These are phyloP conservation scores for Andinoacara biseriatus DNA, from an alignment of 2,113 vertebrate genomes.

Conservation along the genomic window DNA sequence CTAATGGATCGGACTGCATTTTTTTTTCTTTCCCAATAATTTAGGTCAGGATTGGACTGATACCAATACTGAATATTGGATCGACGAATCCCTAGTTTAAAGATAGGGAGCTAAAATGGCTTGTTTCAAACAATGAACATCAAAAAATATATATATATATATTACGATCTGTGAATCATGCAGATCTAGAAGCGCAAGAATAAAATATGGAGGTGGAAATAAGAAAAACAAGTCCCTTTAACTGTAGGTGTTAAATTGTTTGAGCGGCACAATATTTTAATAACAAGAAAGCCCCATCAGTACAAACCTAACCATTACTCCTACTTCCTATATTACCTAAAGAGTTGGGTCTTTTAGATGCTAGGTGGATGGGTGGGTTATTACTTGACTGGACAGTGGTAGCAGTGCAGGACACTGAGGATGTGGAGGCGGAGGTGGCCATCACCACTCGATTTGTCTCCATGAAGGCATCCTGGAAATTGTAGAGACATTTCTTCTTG, in stretches of 20 bases:
- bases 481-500: slow-evolving; percentile 98
- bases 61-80: too few species aligned
- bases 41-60: too few species aligned
- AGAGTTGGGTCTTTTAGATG: slow-evolving; percentile 90
- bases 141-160: too few species aligned
- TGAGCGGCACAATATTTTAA: neutral
- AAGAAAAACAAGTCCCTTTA: neutral
- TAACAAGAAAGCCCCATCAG: neutral
- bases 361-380: slow-evolving; percentile 89
- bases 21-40: too few species aligned
- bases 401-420: slow-evolving; percentile 94
- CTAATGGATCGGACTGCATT: too few species aligned
- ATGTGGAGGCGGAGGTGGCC: slow-evolving; percentile 94
- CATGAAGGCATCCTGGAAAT: slow-evolving; percentile 98
- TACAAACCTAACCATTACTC: slow-evolving; percentile 46
- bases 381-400: slow-evolving; percentile 98
- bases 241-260: neutral
- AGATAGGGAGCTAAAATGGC: neutral
- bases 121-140: neutral
- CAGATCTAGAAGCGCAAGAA: neutral
- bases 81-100: too few species aligned
- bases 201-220: neutral
- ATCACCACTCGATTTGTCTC: slow-evolving; percentile 93
- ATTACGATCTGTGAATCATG: neutral
- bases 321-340: slow-evolving; percentile 83